Base-by-base conservation (phyloP, 1,140 invertebrate genomes). In the Wiebesia pumilae region DNA sequence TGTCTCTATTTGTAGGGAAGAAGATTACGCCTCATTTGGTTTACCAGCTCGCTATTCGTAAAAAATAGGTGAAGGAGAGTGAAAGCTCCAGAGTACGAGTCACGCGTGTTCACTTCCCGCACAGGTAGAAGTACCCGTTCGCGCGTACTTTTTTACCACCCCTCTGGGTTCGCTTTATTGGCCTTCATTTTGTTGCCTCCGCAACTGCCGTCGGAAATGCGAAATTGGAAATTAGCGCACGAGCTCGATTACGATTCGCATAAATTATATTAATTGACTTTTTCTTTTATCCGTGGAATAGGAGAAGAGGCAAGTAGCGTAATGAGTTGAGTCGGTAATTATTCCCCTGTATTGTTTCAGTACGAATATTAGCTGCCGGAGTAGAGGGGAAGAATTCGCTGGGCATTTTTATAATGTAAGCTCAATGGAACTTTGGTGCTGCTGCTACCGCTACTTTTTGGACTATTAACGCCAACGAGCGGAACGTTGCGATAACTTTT, bases 151-250 rank as follows among this genome's bases (percentile, higher is more conserved):
- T 54, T 78, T 27, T 30, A 33, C 24, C 6, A 14, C 19, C 30
- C 27, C n/a, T 24, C n/a, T 69, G 35, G 2, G 73, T 14, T 78
- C 30, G 19, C 54, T 51, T 40, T 54, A 47, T 30, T 19, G n/a
- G 21, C 43, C 43, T 73, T 35, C 71, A n/a, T 12, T 43, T n/a
- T 9, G 47, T n/a, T 9, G 4, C 12, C 21, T 9, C 30, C n/a
- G n/a, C n/a, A n/a, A n/a, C n/a, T n/a, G n/a, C n/a, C n/a, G n/a
- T n/a, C n/a, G n/a, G n/a, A n/a, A n/a, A n/a, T n/a, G 51, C 54
- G 54, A 71, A 82, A 83, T 79, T 86, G 75, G 47, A 81, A 81
- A 84, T 87, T 87, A 87, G 81, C 77, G 7, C 54, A 54, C 21
- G 35, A n/a, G 35, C 62, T 69, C 78, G 12, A 81, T 75, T 58